These are phyloP conservation scores for Drosophila parvula DNA, from an alignment of 1,140 invertebrate species.

Conservation along the genomic window DNA sequence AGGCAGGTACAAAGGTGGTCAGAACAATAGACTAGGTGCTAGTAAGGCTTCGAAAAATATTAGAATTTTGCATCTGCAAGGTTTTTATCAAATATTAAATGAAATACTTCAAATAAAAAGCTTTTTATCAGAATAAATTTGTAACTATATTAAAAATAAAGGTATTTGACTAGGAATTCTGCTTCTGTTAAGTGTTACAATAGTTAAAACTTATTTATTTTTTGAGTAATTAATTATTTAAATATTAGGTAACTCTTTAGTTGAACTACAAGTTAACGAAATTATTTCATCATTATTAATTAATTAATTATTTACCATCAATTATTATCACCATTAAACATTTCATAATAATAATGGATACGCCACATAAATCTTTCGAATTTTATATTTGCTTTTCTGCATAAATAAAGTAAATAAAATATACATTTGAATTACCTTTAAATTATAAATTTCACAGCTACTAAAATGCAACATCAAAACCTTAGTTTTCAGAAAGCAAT, in stretches of 20 bases:
- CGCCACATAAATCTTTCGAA: no score
- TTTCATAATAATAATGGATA: no score
- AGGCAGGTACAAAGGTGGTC: conserved; percentile 32
- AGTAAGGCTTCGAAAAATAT: not conserved
- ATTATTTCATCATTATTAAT: no score
- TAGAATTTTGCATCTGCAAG: not conserved
- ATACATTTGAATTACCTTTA: not conserved
- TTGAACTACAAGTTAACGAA: no score
- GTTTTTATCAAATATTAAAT: not conserved
- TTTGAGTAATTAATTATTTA: no score
- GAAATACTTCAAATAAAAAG: no score
- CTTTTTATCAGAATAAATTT: not conserved
- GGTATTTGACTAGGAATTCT: not conserved
- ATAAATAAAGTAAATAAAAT: not conserved
- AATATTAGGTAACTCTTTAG: no score
- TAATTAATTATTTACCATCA: no score
- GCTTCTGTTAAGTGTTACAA: no score
- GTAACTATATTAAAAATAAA: not conserved
- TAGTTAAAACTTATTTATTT: no score
- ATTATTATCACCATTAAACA: no score
- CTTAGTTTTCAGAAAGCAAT: not conserved
- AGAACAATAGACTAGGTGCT: conserved; percentile 4
- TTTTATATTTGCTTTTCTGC: no score
- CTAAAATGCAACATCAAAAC: not conserved
- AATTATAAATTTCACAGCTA: conserved; percentile 9